A percentile compares a stretch with the other conserved stretches of the same genome.
Conservation (phyloP, 2,888 invertebrate genomes). For the Holacanthella duospinosa region DNA sequence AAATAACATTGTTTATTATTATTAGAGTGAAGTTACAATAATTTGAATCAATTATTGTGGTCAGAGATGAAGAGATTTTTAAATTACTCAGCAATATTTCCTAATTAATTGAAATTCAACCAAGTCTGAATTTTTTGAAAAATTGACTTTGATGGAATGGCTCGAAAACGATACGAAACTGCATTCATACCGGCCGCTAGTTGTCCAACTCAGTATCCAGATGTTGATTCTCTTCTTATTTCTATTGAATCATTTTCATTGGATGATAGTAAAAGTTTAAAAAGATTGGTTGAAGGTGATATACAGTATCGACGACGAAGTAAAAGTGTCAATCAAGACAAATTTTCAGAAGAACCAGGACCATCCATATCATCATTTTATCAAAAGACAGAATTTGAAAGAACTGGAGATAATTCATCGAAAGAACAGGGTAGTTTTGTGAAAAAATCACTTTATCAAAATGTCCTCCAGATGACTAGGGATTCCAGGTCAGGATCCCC, state of each 20-base stretch:
- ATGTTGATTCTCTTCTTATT: conserved; percentile 31
- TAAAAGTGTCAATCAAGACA: not conserved
- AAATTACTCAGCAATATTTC: too few species aligned
- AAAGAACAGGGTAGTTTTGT: not conserved
- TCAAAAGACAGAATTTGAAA: not conserved
- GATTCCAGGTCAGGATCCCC: conserved; percentile 13
- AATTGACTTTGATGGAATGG: too few species aligned
- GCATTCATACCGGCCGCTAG: conserved; percentile 33
- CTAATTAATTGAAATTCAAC: too few species aligned
- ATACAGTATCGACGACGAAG: not conserved
- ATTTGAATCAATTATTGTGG: too few species aligned
- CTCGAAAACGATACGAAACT: conserved; percentile 37
- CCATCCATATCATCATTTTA: not conserved
- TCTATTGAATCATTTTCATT: conserved; percentile 23
- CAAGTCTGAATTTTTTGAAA: too few species aligned
- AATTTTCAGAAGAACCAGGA: not conserved
- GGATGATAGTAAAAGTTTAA: not conserved
- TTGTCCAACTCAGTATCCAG: conserved; percentile 20
- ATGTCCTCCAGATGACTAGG: conserved; percentile 4
- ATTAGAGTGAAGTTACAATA: too few species aligned
- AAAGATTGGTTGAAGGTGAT: not conserved
- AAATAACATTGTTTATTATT: too few species aligned
- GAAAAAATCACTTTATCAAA: not conserved
- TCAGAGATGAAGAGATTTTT: too few species aligned
- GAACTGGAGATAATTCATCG: not conserved